Conservation (phyloP, 2,888 invertebrate species). For the Rhopalosiphum nymphaeae region DNA sequence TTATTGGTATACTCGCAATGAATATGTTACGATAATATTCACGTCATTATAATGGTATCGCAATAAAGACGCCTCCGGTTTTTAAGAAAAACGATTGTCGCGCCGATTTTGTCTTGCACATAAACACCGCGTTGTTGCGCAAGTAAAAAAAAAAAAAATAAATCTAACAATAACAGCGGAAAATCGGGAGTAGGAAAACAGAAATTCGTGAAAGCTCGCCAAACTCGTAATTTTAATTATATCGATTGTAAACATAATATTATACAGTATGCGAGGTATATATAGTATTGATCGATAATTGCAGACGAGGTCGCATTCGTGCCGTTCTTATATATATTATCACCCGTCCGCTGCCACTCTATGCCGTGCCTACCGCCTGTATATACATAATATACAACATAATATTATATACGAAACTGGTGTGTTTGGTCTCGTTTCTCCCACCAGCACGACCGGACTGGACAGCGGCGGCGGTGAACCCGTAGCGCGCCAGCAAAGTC, state of each 20-base stretch:
- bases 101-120: background rate
- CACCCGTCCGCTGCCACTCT: slow-evolving; percentile 30
- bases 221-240: slow-evolving; percentile 48
- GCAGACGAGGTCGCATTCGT: slow-evolving; percentile 53
- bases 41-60: background rate
- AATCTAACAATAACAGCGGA: background rate
- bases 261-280: background rate
- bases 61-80: background rate
- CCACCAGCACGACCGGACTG: slow-evolving; percentile 11
- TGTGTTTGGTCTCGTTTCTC: slow-evolving; percentile 47
- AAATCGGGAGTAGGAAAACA: background rate
- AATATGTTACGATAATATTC: background rate
- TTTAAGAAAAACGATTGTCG: background rate
- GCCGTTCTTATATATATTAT: slow-evolving; percentile 29
- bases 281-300: slow-evolving; percentile 40
- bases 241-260: background rate
- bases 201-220: slow-evolving; percentile 13
- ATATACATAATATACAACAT: background rate
- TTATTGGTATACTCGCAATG: background rate
- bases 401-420: slow-evolving; percentile 4
- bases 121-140: background rate
- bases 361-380: background rate
- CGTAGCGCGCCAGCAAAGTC: slow-evolving; percentile 13
- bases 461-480: slow-evolving; percentile 10
- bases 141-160: too few species aligned